phyloP scores from a whole-genome alignment of 2,888 invertebrate species.

The Muschampia plurimacula region DNA sequence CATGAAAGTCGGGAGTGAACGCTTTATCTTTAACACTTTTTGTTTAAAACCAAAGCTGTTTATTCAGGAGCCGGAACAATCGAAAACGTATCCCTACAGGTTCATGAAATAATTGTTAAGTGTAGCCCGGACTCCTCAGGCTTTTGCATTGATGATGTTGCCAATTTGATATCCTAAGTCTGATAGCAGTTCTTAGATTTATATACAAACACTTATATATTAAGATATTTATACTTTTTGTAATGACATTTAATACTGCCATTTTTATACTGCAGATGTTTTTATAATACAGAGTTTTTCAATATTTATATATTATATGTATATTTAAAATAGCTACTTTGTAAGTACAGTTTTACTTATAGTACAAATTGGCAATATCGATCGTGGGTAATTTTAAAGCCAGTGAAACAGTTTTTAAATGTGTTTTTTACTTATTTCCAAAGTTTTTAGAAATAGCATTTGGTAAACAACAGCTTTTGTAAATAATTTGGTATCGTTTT shows the following conservation, averaged over 20 bases:
- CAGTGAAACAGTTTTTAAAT: slow-evolving; percentile 22
- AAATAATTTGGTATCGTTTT: slow-evolving; percentile 66
- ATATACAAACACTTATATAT: slow-evolving; percentile 27
- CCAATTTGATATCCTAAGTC: slow-evolving; percentile 31
- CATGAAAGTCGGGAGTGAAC: slow-evolving; percentile 46
- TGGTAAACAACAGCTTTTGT: slow-evolving; percentile 63
- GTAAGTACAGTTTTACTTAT: slow-evolving; percentile 7
- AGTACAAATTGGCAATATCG: slow-evolving; percentile 35
- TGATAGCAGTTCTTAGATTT: not conserved
- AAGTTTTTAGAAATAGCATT: slow-evolving; percentile 61
- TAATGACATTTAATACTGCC: slow-evolving; percentile 21
- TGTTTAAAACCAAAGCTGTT: slow-evolving; percentile 34
- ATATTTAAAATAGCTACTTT: slow-evolving; percentile 9
- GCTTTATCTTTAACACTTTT: slow-evolving; percentile 37
- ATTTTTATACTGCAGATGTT: slow-evolving; percentile 30
- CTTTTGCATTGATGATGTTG: slow-evolving; percentile 30
- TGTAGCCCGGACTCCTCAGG: slow-evolving; percentile 6
- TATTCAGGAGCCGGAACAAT: slow-evolving; percentile 8
- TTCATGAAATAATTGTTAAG: not conserved
- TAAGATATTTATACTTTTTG: slow-evolving; percentile 30
- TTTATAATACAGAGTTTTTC: slow-evolving; percentile 30
- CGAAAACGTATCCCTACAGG: slow-evolving; percentile 5
- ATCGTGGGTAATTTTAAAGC: slow-evolving; percentile 24
- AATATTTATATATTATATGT: slow-evolving; percentile 27
- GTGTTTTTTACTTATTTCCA: slow-evolving; percentile 57